Percentiles rank a stretch among this genome's conserved stretches.
Evolutionary conservation across 2,888 invertebrate genomes (phyloP).

Genomic region (Mesorhabditis spiculigera): DNA sequence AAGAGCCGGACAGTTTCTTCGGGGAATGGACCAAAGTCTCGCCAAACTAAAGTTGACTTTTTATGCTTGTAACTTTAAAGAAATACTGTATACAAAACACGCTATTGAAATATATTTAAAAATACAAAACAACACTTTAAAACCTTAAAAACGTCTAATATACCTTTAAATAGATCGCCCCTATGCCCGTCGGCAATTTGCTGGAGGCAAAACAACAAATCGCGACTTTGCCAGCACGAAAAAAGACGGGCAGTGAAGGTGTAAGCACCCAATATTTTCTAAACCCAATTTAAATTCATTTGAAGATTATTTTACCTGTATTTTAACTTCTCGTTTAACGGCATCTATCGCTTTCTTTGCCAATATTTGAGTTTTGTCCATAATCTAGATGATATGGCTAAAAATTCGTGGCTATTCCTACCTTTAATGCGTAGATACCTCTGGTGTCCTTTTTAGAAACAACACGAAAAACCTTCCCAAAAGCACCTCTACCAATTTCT

Average conservation of each 20-base stretch:
- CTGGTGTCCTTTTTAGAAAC: slow-evolving; percentile 62
- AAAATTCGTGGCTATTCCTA: too few species aligned
- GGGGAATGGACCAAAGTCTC: slow-evolving; percentile 73
- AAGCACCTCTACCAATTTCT: slow-evolving; percentile 81
- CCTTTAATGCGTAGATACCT: slow-evolving; percentile 79
- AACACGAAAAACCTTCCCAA: slow-evolving; percentile 85
- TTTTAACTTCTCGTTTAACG: not conserved
- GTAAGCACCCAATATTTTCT: not conserved
- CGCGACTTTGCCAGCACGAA: not conserved
- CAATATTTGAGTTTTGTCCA: slow-evolving; percentile 61
- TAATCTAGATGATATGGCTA: too few species aligned
- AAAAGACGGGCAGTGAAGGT: not conserved
- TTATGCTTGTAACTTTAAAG: slow-evolving; percentile 73
- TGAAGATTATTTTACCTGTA: not conserved
- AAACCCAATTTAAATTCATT: not conserved
- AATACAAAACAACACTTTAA: not conserved
- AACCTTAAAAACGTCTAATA: not conserved
- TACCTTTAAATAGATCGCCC: not conserved
- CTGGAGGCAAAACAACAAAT: not conserved
- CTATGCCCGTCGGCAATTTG: not conserved
- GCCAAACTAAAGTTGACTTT: slow-evolving; percentile 75
- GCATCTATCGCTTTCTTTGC: not conserved
- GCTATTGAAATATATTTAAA: not conserved
- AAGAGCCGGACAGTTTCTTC: slow-evolving; percentile 77
- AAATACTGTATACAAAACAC: not conserved